Percentiles rank a stretch among this genome's conserved stretches.
Conservation (phyloP, 1,140 invertebrate genomes). For the Diorhabda carinulata region DNA sequence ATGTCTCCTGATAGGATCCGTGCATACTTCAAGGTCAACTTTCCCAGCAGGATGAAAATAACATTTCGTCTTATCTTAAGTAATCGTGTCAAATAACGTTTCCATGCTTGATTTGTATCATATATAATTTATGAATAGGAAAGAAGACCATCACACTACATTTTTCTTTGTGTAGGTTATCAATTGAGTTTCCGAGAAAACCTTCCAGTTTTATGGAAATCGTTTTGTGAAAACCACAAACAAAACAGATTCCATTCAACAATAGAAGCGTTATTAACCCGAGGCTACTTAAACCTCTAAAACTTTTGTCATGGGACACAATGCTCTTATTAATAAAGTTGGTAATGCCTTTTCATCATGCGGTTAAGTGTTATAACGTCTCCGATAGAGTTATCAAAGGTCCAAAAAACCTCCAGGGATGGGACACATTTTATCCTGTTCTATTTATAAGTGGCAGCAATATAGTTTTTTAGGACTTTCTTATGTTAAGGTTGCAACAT, state of each 20-base stretch:
- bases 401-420: background rate
- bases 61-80: too few relatives aligned
- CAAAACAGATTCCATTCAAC: background rate
- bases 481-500: too few relatives aligned
- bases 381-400: constrained; percentile 2
- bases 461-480: too few relatives aligned
- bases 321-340: constrained; percentile 3
- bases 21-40: too few relatives aligned
- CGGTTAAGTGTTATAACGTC: background rate
- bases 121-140: too few relatives aligned
- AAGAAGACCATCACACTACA: background rate
- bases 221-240: background rate
- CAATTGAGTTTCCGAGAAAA: background rate
- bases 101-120: too few relatives aligned
- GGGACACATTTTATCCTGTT: background rate
- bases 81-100: too few relatives aligned
- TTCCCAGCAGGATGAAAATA: too few relatives aligned
- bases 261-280: background rate
- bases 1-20: too few relatives aligned
- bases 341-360: background rate
- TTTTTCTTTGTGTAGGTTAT: background rate
- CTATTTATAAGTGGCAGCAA: too few relatives aligned
- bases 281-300: background rate
- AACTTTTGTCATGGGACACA: constrained; percentile 2
- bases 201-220: background rate